Conservation (phyloP, 2,888 invertebrate genomes). For the Acrobasis suavella region DNA sequence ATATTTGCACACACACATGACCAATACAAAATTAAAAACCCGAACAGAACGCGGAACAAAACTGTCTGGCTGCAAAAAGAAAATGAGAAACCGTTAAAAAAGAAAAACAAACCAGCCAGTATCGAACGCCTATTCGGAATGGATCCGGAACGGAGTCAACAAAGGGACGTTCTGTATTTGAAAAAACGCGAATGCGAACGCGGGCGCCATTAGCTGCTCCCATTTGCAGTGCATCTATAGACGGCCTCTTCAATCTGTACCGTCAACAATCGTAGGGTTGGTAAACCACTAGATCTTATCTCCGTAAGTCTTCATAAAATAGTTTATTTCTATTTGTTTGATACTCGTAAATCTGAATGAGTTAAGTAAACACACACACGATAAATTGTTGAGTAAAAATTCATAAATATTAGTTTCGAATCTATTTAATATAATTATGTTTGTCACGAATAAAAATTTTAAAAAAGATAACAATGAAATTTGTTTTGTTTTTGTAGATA, state of each 20-base stretch:
- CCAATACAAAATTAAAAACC: conserved; percentile 30
- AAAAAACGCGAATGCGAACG: conserved; percentile 76
- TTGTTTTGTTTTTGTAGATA: no score
- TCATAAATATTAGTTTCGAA: no score
- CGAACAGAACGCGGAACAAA: conserved; percentile 44
- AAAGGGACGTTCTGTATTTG: conserved; percentile 76
- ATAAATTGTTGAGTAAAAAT: no score
- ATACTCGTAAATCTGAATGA: no score
- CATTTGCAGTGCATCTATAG: conserved; percentile 73
- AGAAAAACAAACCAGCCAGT: conserved; percentile 55
- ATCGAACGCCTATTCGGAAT: conserved; percentile 73
- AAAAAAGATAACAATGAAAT: no score
- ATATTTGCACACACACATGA: not conserved
- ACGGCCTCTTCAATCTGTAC: conserved; percentile 74
- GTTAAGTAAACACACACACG: no score
- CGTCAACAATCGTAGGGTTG: conserved; percentile 71
- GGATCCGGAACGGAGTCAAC: conserved; percentile 71
- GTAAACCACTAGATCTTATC: conserved; percentile 2
- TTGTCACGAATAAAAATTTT: no score
- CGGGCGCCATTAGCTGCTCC: conserved; percentile 76
- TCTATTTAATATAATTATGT: no score
- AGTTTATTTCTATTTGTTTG: no score
- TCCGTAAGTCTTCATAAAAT: conserved; percentile 5
- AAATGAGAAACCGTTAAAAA: conserved; percentile 50
- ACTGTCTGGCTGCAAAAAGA: conserved; percentile 59